phyloP scores from a whole-genome alignment of 35 echinoderm and acorn worm species.

The Diadema setosum region DNA sequence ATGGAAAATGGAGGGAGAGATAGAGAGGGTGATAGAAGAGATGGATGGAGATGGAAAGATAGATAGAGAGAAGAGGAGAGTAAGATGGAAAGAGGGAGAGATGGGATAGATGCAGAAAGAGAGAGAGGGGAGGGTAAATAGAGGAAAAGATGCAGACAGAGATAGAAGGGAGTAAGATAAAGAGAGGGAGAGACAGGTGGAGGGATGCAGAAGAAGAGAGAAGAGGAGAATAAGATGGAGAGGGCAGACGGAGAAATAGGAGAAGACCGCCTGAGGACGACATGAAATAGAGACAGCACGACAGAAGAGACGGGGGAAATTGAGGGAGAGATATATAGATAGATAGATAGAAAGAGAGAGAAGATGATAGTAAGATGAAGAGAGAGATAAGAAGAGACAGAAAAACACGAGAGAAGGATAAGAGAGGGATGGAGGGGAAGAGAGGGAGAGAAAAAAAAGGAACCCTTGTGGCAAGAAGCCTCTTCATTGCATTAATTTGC shows the following conservation, averaged over 20 bases:
- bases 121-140: background rate
- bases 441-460: background rate
- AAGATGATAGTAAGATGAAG: background rate
- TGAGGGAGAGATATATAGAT: background rate
- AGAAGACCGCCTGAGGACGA: background rate
- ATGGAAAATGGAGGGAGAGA: background rate
- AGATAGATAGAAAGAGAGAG: background rate
- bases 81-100: background rate
- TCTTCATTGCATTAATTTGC: too few relatives aligned
- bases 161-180: background rate
- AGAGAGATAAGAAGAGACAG: background rate
- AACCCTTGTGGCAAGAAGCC: too few relatives aligned
- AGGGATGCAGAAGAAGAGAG: background rate
- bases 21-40: background rate
- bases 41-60: background rate
- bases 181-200: background rate
- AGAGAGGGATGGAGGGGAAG: background rate
- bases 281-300: background rate
- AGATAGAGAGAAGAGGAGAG: background rate
- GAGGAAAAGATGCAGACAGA: background rate
- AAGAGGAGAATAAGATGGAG: background rate
- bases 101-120: background rate
- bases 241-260: background rate
- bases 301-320: background rate
- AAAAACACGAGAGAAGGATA: background rate